Evolutionary conservation across 2,113 vertebrate genomes (phyloP), one percentile per base, ranked within the genome.

Genomic region (Ailuropoda melanoleuca): DNA sequence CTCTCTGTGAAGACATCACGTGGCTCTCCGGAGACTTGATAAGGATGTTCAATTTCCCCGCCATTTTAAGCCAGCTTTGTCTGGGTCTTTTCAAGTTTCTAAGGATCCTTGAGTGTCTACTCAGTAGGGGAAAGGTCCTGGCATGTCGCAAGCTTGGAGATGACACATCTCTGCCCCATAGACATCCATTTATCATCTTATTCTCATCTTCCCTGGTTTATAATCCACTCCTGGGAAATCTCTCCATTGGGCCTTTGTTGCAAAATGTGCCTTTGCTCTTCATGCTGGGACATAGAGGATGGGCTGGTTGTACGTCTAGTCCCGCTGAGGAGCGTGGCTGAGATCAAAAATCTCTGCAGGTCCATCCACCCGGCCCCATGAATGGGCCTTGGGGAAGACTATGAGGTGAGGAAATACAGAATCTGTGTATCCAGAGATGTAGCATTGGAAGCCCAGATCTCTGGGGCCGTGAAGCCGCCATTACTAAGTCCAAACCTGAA

Each of bases 401-500:
- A 58, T 18, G 21, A 8, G 5, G 14, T 46, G 17, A 15, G 39
- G 13, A 82, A 77, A 58, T 39, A 12, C 2, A 15, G 77, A 46
- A 56, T 24, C 14, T 43, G 2, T 8, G 26, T 39, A 46, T 55
- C 46, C 58, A 39, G 37, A 82, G 48, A 94, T 14, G 13, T 8
- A 7, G n/a, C n/a, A 6, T 34, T 3, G 31, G 88, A 55, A 37
- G 48, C 24, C 31, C 43, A 23, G 64, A 8, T 58, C 56, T n/a
- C 24, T 1, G 14, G 31, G 6, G 34, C 34, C 68, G 11, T 9
- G 8, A 82, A 12, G 18, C 24, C 0, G 0, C 4, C 48, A 34
- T 53, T 18, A 29, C 53, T 26, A 83, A 55, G 34, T 21, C 60
- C 58, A 23, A 83, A 10, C 39, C 50, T 31, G 6, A 68, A 70